Evolutionary conservation across 2,113 vertebrate species (phyloP).

Genomic region (Capreolus pygargus): DNA sequence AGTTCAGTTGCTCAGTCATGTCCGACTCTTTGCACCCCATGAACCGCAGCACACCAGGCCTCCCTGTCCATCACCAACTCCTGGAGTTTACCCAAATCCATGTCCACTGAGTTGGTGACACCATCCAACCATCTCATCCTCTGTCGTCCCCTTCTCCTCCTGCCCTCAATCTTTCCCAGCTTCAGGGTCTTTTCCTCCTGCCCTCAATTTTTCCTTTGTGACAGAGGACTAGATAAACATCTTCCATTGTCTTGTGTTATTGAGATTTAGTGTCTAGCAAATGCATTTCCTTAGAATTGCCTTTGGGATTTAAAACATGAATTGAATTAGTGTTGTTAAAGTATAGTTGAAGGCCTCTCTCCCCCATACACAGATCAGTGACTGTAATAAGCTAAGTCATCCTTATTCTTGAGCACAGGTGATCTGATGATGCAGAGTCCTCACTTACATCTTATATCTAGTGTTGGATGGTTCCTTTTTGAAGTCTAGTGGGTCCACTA

Average conservation of each 20-base stretch:
- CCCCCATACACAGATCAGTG: neutral
- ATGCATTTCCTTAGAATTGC: constrained; percentile 65
- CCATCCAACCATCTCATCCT: too few relatives aligned
- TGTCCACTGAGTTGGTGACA: too few relatives aligned
- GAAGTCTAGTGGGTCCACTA: neutral
- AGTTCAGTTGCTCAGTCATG: too few relatives aligned
- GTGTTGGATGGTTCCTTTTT: accelerated
- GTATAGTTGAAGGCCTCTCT: constrained; percentile 30
- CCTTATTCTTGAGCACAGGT: neutral
- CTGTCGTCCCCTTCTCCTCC: too few relatives aligned
- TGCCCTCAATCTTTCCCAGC: too few relatives aligned
- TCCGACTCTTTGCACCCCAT: too few relatives aligned
- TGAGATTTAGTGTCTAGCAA: constrained; percentile 68
- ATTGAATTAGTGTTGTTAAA: constrained; percentile 68
- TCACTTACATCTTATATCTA: accelerated
- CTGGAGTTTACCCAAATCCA: too few relatives aligned
- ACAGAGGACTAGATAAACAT: constrained; percentile 63
- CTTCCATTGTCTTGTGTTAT: constrained; percentile 67
- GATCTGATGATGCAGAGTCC: neutral
- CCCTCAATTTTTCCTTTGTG: neutral
- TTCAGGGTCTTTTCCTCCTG: neutral
- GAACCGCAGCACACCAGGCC: too few relatives aligned
- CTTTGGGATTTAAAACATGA: constrained; percentile 66
- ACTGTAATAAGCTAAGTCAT: neutral
- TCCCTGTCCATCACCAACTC: too few relatives aligned